Percentiles rank a stretch among this genome's conserved stretches.
phyloP scores from a whole-genome alignment of 2,888 invertebrate species.

The Melikaiella ostensackeni region DNA sequence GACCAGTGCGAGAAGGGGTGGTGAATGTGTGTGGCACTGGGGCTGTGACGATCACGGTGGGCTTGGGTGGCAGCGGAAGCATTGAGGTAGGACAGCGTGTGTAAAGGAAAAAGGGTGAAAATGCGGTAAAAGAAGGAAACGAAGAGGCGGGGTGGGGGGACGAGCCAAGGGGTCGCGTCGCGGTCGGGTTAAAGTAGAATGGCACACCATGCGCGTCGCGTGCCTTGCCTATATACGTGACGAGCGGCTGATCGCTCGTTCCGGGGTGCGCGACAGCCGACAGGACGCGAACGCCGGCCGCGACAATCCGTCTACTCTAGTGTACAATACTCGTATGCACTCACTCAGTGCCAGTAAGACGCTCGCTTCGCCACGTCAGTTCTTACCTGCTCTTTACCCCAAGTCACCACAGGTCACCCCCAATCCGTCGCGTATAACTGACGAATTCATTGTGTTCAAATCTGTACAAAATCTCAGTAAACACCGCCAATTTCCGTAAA shows the following conservation, averaged over 20 bases:
- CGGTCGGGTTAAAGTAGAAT: constrained; percentile 50
- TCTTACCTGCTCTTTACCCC: neutral
- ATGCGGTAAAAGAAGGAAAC: constrained; percentile 49
- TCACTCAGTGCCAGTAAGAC: constrained; percentile 35
- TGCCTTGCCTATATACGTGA: constrained; percentile 11
- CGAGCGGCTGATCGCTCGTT: constrained; percentile 25
- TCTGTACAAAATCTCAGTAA: neutral
- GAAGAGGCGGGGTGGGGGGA: constrained; percentile 27
- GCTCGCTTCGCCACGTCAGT: constrained; percentile 35
- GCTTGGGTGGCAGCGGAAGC: neutral
- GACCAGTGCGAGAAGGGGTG: constrained; percentile 11
- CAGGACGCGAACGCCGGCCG: constrained; percentile 14
- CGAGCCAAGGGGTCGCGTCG: constrained; percentile 24
- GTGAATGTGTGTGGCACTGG: neutral
- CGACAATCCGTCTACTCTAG: constrained; percentile 4
- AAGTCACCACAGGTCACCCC: neutral
- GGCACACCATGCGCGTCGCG: constrained; percentile 50
- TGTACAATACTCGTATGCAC: neutral
- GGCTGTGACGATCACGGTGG: neutral
- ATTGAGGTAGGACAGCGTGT: constrained; percentile 29
- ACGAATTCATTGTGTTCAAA: neutral
- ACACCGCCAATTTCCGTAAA: neutral
- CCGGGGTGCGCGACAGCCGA: constrained; percentile 29
- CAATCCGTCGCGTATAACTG: neutral
- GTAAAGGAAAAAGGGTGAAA: constrained; percentile 35